Conservation (phyloP, 2,113 vertebrate species). For the Anas platyrhynchos region DNA sequence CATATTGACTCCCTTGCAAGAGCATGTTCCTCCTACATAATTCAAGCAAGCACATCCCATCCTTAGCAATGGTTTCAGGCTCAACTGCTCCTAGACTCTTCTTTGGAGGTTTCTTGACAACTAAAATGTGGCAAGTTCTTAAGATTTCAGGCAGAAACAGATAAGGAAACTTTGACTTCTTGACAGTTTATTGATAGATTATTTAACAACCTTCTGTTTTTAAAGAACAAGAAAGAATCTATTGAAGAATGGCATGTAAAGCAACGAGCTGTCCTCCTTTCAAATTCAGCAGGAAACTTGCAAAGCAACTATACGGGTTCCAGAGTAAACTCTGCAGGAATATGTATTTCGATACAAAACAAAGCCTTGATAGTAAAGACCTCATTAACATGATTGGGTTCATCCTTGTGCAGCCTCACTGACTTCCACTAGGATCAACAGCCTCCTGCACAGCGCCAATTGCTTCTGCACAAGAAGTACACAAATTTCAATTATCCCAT, state of each 20-base stretch:
- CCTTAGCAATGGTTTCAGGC: conserved; percentile 57
- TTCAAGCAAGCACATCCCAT: conserved; percentile 70
- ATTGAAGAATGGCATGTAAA: conserved; percentile 2
- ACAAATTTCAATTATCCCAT: not conserved
- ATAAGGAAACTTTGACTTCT: conserved; percentile 39
- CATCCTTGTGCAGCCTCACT: not conserved
- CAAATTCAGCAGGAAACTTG: not conserved
- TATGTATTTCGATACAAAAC: not conserved
- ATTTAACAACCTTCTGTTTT: conserved; percentile 50
- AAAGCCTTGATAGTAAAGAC: not conserved
- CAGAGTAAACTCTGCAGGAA: not conserved
- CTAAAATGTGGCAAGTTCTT: conserved; percentile 18
- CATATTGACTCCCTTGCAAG: conserved; percentile 72
- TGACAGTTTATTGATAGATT: conserved; percentile 62
- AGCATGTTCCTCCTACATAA: conserved; percentile 72
- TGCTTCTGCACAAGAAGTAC: not conserved
- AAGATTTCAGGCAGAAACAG: conserved; percentile 45
- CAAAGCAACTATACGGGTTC: not conserved
- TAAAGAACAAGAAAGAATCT: conserved; percentile 41
- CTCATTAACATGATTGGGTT: not conserved
- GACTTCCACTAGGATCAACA: not conserved
- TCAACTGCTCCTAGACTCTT: not conserved
- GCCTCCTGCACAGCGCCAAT: not conserved
- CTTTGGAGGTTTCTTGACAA: conserved; percentile 24
- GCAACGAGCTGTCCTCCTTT: not conserved